phyloP scores from a whole-genome alignment of 30 jellyfish, hydroid and myxozoan genomes.

The Aurelia sp. region DNA sequence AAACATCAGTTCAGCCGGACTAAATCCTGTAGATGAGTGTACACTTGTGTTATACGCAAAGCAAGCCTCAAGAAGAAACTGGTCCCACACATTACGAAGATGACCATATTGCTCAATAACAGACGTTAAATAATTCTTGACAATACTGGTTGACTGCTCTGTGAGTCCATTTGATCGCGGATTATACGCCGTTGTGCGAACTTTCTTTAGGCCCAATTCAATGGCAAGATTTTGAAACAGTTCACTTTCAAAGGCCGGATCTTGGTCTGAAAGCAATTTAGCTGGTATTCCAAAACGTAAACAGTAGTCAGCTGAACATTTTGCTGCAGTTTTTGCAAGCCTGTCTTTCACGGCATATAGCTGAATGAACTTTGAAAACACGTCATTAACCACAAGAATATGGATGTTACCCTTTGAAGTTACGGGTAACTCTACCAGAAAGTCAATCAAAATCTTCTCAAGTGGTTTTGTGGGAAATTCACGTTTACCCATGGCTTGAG shows the following conservation, averaged over 20 bases:
- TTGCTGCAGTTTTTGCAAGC: too few species aligned
- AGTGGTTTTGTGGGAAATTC: slow-evolving; percentile 28
- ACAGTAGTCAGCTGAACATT: too few species aligned
- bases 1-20: slow-evolving; percentile 51
- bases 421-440: background rate
- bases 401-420: background rate
- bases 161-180: slow-evolving; percentile 32
- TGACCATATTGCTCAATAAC: background rate
- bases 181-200: slow-evolving; percentile 46
- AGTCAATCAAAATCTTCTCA: too few species aligned
- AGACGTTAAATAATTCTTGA: slow-evolving; percentile 1
- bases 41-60: slow-evolving; percentile 39
- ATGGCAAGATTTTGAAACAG: too few species aligned
- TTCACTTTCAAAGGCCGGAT: too few species aligned
- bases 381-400: slow-evolving; percentile 19
- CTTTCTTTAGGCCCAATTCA: background rate
- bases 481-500: slow-evolving; percentile 25
- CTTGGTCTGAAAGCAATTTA: too few species aligned
- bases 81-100: slow-evolving; percentile 15
- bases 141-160: slow-evolving; percentile 24
- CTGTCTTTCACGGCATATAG: too few species aligned
- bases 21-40: slow-evolving; percentile 30
- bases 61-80: slow-evolving; percentile 43
- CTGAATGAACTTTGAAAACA: background rate
- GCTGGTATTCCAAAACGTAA: too few species aligned